Base-by-base conservation (phyloP, 2,113 vertebrate species). In the Triplophysa dalaica region DNA sequence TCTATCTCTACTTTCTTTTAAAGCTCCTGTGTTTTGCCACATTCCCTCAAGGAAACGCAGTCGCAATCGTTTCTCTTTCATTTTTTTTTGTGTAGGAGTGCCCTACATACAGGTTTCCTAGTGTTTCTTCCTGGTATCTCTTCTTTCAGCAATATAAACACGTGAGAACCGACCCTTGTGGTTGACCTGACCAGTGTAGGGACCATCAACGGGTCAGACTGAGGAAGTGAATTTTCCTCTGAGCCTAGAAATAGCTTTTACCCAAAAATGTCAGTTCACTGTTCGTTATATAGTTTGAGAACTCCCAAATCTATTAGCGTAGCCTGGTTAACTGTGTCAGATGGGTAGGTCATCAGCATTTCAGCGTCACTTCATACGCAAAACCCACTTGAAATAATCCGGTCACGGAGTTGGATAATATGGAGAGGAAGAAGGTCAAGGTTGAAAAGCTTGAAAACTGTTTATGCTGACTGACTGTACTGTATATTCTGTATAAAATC, bases 311-410 rank as follows among this genome's bases (percentile, higher is more conserved):
- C 81, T 56, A 86, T 89, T 88, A 88, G 86, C 74, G 22, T 78
- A 79, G 66, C 62, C 65, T 70, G 80, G 78, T 83, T 82, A 85
- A 86, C 80, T 91, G 88, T 85, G 82, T 90, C 89, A 92, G 38
- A 78, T 73, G 60, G 83, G 86, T 79, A 54, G 78, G 74, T 75
- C 62, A 56, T 74, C 73, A 74, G 82, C 68, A 56, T 70, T 65
- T 75, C 63, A 83, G 54, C 60, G 75, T 88, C 87, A 89, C 75
- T 85, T 70, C 67, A 54, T 72, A 79, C 67, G 70, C 67, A 66
- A 45, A 90, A 86, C 87, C 84, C 79, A 88, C 86, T 89, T 24
- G 33, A 6, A 33, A 58, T 75, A 17, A n/a, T 62, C 26, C 41
- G 10, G 29, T 60, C 13, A 66, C 26, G 33, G 7, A 33, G 24